Evolutionary conservation across 1,140 invertebrate species (phyloP), one percentile per base, ranked within the genome.

Genomic region (Drosophila carrolli): DNA sequence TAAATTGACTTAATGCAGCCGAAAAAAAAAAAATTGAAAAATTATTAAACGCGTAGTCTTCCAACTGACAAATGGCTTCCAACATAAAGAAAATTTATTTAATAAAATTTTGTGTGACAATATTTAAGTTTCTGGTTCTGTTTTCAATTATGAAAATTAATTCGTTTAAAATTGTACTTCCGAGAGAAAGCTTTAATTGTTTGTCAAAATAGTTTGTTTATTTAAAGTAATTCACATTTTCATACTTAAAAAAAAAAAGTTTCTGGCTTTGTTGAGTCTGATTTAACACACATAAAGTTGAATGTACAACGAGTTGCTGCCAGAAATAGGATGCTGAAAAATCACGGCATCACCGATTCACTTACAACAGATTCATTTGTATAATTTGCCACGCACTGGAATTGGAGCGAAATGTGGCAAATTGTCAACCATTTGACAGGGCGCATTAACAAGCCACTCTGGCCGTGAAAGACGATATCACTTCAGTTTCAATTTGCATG

Each of bases 401-500:
- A 11, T 5, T 27, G 19, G 38, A 40, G n/a, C 37, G 32, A 71
- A 72, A 43, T 58, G 66, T 73, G 46, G 67, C 67, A 73, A 60
- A 73, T 72, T 73, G 67, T 73, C 70, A 73, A 60, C 67, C 44
- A 77, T 77, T 57, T 56, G 51, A 32, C 58, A 51, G 75, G 54
- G 2, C 32, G 66, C 56, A 57, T 73, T 72, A 72, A 72, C 67
- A 72, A 73, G 67, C 54, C 55, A 40, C 55, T 9, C 6, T 40
- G 43, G 44, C 40, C 32, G n/a, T 23, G 56, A 48, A 74, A 57
- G 47, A 53, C 60, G 59, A 51, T 46, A 48, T 58, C 66, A 75
- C 48, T 76, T 84, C 81, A 80, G 76, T 83, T 83, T 83, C 81
- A 84, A 81, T 84, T 84, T 84, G 72, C 78, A 63, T 57, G 73